Evolutionary conservation across 2,797 vertebrate species (phyloP), one percentile per base, ranked within the genome.

Genomic region (Aythya fuligula): DNA sequence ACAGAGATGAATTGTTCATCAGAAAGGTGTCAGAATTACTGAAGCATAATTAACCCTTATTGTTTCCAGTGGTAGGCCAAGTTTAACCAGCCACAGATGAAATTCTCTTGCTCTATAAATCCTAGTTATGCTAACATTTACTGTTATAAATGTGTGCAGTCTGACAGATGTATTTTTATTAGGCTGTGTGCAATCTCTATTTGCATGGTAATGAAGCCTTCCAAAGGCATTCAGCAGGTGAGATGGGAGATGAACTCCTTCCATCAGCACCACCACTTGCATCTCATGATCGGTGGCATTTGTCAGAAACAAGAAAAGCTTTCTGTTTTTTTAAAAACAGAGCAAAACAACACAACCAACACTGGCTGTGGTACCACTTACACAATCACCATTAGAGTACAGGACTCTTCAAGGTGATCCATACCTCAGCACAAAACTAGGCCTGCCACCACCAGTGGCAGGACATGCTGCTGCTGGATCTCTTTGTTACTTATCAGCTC

Each of bases 131-230:
- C 24, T 84, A 72, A 78, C 70, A 75, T 67, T 69, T 77, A 49
- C 32, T 93, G 58, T 69, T 84, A 66, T 58, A 79, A 49, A 73
- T 90, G 62, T 10, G 38, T 81, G 66, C 79, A 84, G 51, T 43
- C 66, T 90, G 79, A 81, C 79, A 94, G 80, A 78, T 36, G 90
- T 77, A 90, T 91, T 95, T 94, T 90, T 84, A 90, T 75, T 62
- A 81, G 62, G 32, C 70, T 43, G 17, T 65, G 34, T 64, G 53
- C 74, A 85, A 85, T 90, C 70, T 75, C 87, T 70, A 94, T 94
- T 95, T 94, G 83, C 91, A 86, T 95, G 41, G 85, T 88, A 96
- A 95, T 90, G 66, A 94, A 91, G 51, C 70, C 34, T 85, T 93
- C 73, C 70, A 60, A 41, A 81, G 60, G 54, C 66, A 28, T 80